Evolutionary conservation across 2,888 invertebrate genomes (phyloP), one percentile per base, ranked within the genome.

Genomic region (Tinea pellionella): DNA sequence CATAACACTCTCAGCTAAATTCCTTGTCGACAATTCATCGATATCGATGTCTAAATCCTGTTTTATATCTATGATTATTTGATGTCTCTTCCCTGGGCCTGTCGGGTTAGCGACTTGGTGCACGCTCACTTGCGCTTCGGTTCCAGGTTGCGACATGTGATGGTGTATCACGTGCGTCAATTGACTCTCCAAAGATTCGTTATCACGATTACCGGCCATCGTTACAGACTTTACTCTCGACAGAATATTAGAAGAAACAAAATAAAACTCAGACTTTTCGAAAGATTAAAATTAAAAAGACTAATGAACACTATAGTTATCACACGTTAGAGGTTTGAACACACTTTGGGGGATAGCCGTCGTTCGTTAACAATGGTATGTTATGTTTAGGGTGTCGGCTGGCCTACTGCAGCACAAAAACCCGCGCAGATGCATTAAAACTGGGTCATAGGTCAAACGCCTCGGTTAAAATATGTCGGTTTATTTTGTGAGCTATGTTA

Each of bases 11-110:
- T 88, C 88, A 0, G 88, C 88, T n/a, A 88, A 58, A 0, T 85
- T 85, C 1, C 87, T 68, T 0, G 88, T 88, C 1, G 87, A 86
- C 58, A 85, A 51, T 64, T 88, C 87, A 64, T 87, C 84, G 18
- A 88, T 87, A 62, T 87, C 88, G 51, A 88, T 83, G 53, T 88
- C 88, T 62, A 88, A 82, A 56, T 88, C 88, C 63, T 88, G 88
- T 63, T 88, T 88, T 9, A 88, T 88, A 61, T 88, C 88, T 41
- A 88, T 88, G 58, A 88, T 88, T 42, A 88, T 88, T 65, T 88
- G 88, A 61, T 88, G 88, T 0, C 85, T 71, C 62, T 87, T 87
- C 6, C 86, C 84, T 41, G 80, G 77, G 0, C 84, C 85, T 0
- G 80, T 70, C 0, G 84, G 77, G 19, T 74, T 78, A 60, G 80